Conservation (phyloP, 2,888 invertebrate species). For the Drosophila neonasuta region DNA sequence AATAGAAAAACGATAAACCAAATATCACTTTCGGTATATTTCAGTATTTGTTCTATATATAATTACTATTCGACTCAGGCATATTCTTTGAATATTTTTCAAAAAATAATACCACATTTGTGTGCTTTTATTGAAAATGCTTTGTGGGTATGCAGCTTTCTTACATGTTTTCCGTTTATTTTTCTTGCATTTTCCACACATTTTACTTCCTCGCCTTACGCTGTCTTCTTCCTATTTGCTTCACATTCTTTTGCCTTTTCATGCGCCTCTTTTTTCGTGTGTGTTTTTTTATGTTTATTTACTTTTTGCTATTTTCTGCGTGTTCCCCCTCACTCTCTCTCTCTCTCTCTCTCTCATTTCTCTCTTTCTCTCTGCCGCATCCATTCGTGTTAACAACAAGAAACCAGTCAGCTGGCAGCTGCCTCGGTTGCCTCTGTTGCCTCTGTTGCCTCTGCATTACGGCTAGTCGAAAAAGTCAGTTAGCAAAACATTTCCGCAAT, state of each 20-base stretch:
- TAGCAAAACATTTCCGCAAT: slow-evolving; percentile 75
- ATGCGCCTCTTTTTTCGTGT: background rate
- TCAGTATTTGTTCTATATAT: too few species aligned
- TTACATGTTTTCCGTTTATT: background rate
- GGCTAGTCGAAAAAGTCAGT: slow-evolving; percentile 47
- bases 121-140: too few species aligned
- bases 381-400: slow-evolving; percentile 21
- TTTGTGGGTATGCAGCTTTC: too few species aligned
- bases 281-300: background rate
- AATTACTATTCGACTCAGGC: too few species aligned
- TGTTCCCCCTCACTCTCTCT: background rate
- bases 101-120: too few species aligned
- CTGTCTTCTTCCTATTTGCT: background rate
- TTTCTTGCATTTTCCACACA: background rate
- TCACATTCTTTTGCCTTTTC: background rate
- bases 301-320: slow-evolving; percentile 10
- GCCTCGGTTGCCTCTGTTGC: slow-evolving; percentile 11
- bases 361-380: background rate
- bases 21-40: too few species aligned
- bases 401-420: slow-evolving; percentile 47
- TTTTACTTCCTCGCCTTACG: background rate
- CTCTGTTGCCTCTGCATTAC: slow-evolving; percentile 11
- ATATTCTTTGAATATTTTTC: too few species aligned
- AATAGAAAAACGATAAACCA: too few species aligned
- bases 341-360: background rate